Evolutionary conservation across 2,888 invertebrate species (phyloP).

Genomic region (Melanostoma mellinum): DNA sequence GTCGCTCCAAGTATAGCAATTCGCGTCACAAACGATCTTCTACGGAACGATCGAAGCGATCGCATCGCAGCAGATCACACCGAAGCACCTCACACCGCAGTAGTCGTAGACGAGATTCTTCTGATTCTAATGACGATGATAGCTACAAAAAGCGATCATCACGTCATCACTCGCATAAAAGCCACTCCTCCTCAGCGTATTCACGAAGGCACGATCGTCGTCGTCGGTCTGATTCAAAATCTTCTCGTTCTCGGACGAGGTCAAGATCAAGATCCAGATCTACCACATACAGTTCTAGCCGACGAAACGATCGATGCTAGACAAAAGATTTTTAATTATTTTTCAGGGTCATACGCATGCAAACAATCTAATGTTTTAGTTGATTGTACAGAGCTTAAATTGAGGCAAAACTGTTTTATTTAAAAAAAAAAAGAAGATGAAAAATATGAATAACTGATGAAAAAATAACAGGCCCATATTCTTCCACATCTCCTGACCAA

Average conservation of each 20-base stretch:
- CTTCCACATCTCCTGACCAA: conserved; percentile 19
- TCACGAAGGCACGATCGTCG: conserved; percentile 52
- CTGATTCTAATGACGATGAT: conserved; percentile 75
- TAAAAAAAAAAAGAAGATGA: conserved; percentile 10
- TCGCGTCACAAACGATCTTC: conserved; percentile 44
- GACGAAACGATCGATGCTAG: conserved; percentile 60
- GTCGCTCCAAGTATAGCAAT: conserved; percentile 52
- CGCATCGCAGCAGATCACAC: conserved; percentile 22
- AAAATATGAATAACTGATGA: conserved; percentile 1
- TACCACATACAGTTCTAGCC: conserved; percentile 70
- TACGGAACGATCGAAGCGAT: conserved; percentile 56
- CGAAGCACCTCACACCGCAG: conserved; percentile 60
- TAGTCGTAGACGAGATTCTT: conserved; percentile 75
- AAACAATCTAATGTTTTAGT: conserved; percentile 51
- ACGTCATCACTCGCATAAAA: conserved; percentile 41
- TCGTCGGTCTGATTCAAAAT: conserved; percentile 62
- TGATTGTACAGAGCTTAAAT: conserved; percentile 50
- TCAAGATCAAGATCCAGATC: conserved; percentile 79
- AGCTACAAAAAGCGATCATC: conserved; percentile 63
- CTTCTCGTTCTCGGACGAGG: conserved; percentile 69
- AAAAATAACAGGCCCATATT: conserved; percentile 1
- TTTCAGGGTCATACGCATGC: conserved; percentile 55
- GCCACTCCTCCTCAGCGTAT: conserved; percentile 50
- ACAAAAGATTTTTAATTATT: conserved; percentile 6
- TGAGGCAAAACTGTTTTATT: conserved; percentile 34